Evolutionary conservation across 2,888 invertebrate genomes (phyloP).

Genomic region (Megaustenia siamemsis): DNA sequence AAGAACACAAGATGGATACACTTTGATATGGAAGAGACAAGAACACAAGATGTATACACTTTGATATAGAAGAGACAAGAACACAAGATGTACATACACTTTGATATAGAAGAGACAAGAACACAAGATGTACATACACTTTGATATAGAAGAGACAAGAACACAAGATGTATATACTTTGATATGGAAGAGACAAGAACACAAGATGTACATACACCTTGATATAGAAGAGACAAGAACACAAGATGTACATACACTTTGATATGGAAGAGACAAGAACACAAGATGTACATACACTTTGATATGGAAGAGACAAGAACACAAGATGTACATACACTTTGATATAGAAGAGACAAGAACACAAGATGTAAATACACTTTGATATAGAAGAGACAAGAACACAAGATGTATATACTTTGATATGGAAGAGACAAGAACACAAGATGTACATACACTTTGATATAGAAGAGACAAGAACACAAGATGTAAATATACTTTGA

Average conservation of each 20-base stretch:
- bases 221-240: background rate
- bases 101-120: background rate
- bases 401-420: slow-evolving; percentile 1
- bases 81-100: background rate
- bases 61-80: background rate
- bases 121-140: background rate
- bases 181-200: background rate
- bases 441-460: slow-evolving; percentile 10
- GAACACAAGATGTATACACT: background rate
- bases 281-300: slow-evolving; percentile 6
- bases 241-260: slow-evolving; percentile 6
- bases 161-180: background rate
- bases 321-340: slow-evolving; percentile 6
- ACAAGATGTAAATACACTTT: slow-evolving; percentile 4
- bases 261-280: background rate
- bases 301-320: background rate
- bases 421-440: background rate
- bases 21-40: slow-evolving; percentile 5
- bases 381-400: background rate
- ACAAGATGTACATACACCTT: slow-evolving; percentile 4
- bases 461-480: background rate
- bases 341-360: background rate
- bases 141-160: slow-evolving; percentile 2
- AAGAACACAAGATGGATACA: background rate
- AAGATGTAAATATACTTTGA: slow-evolving; percentile 3